Base-by-base conservation (phyloP, 92 coral and sea anemone species). In the Porites cylindrica region DNA sequence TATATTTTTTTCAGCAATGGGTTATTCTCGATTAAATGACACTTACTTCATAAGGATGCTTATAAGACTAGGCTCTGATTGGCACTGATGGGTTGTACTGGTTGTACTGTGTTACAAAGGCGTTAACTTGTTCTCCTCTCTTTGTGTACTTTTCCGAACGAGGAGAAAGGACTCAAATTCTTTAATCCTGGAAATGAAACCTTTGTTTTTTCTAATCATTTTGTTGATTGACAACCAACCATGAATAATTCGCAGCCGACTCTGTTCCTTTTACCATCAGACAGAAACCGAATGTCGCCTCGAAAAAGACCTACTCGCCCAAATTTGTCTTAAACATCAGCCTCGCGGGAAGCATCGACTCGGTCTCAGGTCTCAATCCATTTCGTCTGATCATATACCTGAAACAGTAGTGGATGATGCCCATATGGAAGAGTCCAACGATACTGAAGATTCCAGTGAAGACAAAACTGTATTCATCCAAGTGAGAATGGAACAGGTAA, bases 151-250 rank as follows among this genome's bases (percentile, higher is more conserved):
- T 0, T 26, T 26, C 29, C 29, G 29, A 26, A 26, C 1, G 29
- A 26, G 29, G 29, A 76, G 51, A 43, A 47, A 76, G 81, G 81
- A 54, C 76, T 72, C 58, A 43, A 72, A 72, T 32, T 72, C 76
- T 72, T 72, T 72, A 58, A 56, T 26, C 68, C 81, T 23, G 68
- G 81, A 76, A 16, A 54, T 56, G 54, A 61, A 20, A 38, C 68
- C 47, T 56, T 76, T 76, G 66, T 76, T 61, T 76, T 76, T 76
- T 76, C 81, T 61, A 58, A 76, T 76, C 81, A 76, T 23, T 76
- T 76, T 61, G 51, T 19, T 56, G 81, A 76, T 76, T 68, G 81
- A 56, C 54, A 1, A 19, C 76, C 76, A 72, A 72, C 76, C 19
- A 72, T 13, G 4, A 51, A 72, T 32, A 72, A 72, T 29, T 52